phyloP scores from a whole-genome alignment of 2,113 vertebrate genomes.

The Leuciscus idus region DNA sequence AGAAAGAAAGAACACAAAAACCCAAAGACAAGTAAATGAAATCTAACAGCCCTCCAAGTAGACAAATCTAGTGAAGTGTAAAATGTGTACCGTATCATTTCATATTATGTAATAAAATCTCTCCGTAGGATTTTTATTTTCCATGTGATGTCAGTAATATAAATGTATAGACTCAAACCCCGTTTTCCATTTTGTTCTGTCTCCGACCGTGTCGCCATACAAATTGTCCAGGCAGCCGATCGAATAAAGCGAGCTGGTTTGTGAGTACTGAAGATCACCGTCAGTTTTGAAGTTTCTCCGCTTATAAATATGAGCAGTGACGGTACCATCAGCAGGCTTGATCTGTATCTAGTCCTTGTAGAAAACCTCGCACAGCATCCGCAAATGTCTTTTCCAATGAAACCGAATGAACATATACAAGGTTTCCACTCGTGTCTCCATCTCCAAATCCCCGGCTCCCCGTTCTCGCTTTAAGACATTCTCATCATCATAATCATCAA shows the following conservation, averaged over 20 bases:
- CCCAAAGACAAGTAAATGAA: constrained; percentile 61
- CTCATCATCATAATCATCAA: constrained; percentile 68
- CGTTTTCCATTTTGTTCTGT: constrained; percentile 73
- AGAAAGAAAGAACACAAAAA: constrained; percentile 56
- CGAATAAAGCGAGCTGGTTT: constrained; percentile 73
- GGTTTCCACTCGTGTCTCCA: constrained; percentile 71
- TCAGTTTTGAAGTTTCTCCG: constrained; percentile 73
- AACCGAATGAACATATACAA: constrained; percentile 79
- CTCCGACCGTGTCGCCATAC: constrained; percentile 71
- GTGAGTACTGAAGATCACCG: constrained; percentile 75
- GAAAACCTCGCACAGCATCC: constrained; percentile 68
- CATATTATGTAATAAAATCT: constrained; percentile 88
- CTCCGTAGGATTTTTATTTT: constrained; percentile 80
- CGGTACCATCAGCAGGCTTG: constrained; percentile 77
- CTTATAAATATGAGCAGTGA: constrained; percentile 75
- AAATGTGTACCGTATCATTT: constrained; percentile 85
- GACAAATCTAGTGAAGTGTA: constrained; percentile 86
- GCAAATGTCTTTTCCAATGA: constrained; percentile 66
- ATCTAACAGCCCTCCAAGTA: constrained; percentile 81
- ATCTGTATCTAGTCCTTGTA: constrained; percentile 74
- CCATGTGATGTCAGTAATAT: constrained; percentile 77
- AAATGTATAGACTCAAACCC: constrained; percentile 79
- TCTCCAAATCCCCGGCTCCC: constrained; percentile 65
- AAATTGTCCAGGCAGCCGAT: constrained; percentile 69
- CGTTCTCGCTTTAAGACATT: constrained; percentile 68